Base-by-base conservation (phyloP, 2,888 invertebrate species). In the Sesamia inferens region DNA sequence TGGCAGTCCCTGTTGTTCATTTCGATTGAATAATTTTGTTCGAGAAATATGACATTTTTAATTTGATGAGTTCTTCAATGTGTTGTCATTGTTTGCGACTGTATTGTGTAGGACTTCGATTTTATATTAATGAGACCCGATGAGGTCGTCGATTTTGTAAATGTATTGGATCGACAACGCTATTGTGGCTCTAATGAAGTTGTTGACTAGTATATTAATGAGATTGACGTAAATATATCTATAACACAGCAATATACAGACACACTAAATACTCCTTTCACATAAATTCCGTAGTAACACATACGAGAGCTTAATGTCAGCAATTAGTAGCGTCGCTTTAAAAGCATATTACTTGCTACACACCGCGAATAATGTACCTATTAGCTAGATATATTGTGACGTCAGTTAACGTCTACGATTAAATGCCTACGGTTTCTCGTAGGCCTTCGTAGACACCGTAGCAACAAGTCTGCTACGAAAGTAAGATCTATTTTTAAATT, bases 291-390 rank as follows among this genome's bases (percentile, higher is more conserved):
- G 71, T 66, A 78, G 73, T 69, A 59, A 71, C 69, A 78, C 64
- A 68, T 76, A 81, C 55, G 48, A 61, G 68, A 31, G 74, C 69
- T 71, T 76, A 85, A 85, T 75, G 74, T 70, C 62, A 62, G 79
- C 79, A 85, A 85, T 87, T 87, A 87, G 74, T 71, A 57, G 76
- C 59, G 72, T 82, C 81, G 73, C 74, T 82, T 83, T 85, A 81
- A 85, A 84, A 85, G 83, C 83, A 85, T 87, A 85, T 87, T 85
- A 85, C 83, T 76, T 63, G 76, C 68, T 79, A 76, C 81, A 79
- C 62, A 68, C 71, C 70, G 44, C 78, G 85, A 85, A 81, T 87
- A 87, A 85, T 87, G 85, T 81, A 81, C 75, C 87, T 83, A 79
- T 85, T 85, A 87, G 61, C 65, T 85, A 85, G 77, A 87, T 82